These are phyloP conservation scores for Monomorium pharaonis DNA, from an alignment of 1,140 invertebrate genomes.

Conservation along the genomic window DNA sequence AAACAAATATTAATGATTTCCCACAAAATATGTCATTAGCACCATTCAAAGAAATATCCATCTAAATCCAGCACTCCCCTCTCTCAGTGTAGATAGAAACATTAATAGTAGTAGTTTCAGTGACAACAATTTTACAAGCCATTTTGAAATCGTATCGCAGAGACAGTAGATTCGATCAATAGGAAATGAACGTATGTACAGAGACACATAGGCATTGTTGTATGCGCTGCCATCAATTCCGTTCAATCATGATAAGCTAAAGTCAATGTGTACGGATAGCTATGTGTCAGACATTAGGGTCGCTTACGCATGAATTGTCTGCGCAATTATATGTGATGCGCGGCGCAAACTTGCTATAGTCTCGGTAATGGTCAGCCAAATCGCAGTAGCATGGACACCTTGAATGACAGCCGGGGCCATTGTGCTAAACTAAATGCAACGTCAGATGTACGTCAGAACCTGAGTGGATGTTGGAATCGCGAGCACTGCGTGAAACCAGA, in stretches of 20 bases:
- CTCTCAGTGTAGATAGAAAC: neutral
- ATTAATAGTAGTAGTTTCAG: neutral
- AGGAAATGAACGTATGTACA: constrained; percentile 21
- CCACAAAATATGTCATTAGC: too few relatives aligned
- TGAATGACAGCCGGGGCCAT: constrained; percentile 15
- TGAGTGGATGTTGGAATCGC: neutral
- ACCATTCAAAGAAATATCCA: too few relatives aligned
- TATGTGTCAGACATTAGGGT: constrained; percentile 72
- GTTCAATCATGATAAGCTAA: constrained; percentile 71
- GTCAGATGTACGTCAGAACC: neutral
- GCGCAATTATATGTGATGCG: constrained; percentile 63
- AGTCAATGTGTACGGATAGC: constrained; percentile 71
- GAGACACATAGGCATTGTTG: constrained; percentile 55
- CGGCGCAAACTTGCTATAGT: constrained; percentile 58
- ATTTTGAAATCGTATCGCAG: neutral
- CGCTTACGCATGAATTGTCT: constrained; percentile 71
- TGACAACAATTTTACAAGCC: too few relatives aligned
- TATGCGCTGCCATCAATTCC: constrained; percentile 67
- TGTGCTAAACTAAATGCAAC: constrained; percentile 28
- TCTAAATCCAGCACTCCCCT: too few relatives aligned
- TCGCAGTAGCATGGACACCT: constrained; percentile 32
- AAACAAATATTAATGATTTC: too few relatives aligned
- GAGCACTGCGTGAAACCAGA: neutral
- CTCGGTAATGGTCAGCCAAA: constrained; percentile 62
- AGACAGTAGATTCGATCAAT: neutral